Base-by-base conservation (phyloP, 2,888 invertebrate genomes). In the Lasioglossum marginatum region DNA sequence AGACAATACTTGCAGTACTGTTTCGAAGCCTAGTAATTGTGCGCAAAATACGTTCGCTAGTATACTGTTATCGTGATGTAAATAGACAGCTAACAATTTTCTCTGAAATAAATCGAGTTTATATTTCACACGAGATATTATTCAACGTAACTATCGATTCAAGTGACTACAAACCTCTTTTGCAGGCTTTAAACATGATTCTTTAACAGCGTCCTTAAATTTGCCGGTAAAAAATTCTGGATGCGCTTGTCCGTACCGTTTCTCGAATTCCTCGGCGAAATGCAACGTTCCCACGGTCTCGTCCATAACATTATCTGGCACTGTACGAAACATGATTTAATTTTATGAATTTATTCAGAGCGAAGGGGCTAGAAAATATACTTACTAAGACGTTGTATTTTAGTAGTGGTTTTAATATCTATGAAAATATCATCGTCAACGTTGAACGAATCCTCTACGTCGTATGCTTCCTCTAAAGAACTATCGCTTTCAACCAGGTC, bases 1-100 rank as follows among this genome's bases (percentile, higher is more conserved):
- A 81, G 97, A 97, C 73, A 99, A 96, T 85, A 98, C 98, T 94
- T 98, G 98, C 93, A 99, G 97, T 77, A 99, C 98, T 31, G 98
- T 97, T 94, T 99, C 99, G 92, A 97, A 98, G 95, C 99, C 99
- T 90, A 99, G 96, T 85, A 99, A 96, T 95, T 99, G 98, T 81
- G 99, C 98, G 96, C 99, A 99, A 96, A 99, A 99, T 89, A 99
- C 99, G 95, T 99, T 99, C 60, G 99, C 97, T 91, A 99, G 96
- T 82, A 99, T 98, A 92, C 99, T 99, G 89, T 97, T 97, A 95
- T 99, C 99, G 95, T 99, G 99, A 95, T 99, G 99, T 45, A 99
- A 96, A 96, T 99, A 99, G 85, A 99, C 97, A 34, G 98, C 99
- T 90, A 99, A 96, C 83, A 99, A 96, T 96, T 98, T 98, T 90